A percentile compares a stretch with the other conserved stretches of the same genome.
These are phyloP conservation scores for Oenanthe oenanthe DNA, from an alignment of 2,113 vertebrate genomes.

Conservation along the genomic window DNA sequence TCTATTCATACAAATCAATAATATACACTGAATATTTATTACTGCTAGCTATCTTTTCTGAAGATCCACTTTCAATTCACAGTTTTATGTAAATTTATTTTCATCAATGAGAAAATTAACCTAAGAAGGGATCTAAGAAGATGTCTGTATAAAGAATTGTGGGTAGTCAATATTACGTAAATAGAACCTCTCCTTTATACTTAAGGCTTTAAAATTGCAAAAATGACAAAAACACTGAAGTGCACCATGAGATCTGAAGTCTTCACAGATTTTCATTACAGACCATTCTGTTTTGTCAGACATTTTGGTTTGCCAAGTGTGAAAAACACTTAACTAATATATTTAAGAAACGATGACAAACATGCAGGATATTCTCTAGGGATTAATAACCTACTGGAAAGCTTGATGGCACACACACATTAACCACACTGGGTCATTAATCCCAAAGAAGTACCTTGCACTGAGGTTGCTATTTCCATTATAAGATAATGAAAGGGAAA, in stretches of 20 bases:
- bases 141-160: background rate
- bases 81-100: background rate
- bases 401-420: slow-evolving; percentile 49
- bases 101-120: slow-evolving; percentile 18
- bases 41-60: background rate
- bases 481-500: slow-evolving; percentile 42
- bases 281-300: background rate
- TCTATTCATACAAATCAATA: background rate
- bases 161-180: background rate
- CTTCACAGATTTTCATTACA: background rate
- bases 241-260: background rate
- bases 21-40: background rate
- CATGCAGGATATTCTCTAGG: background rate
- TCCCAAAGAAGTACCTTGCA: slow-evolving; percentile 33
- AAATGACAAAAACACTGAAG: background rate
- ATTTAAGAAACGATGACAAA: slow-evolving; percentile 46
- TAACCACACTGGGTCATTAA: slow-evolving; percentile 56
- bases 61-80: background rate
- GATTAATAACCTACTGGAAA: slow-evolving; percentile 59
- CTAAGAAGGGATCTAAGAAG: background rate
- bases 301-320: slow-evolving; percentile 24
- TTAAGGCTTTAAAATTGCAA: background rate
- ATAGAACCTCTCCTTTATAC: background rate
- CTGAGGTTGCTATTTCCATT: background rate
- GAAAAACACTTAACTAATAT: slow-evolving; percentile 40